Evolutionary conservation across 1,140 invertebrate genomes (phyloP).

Genomic region (Amphibalanus amphitrite): DNA sequence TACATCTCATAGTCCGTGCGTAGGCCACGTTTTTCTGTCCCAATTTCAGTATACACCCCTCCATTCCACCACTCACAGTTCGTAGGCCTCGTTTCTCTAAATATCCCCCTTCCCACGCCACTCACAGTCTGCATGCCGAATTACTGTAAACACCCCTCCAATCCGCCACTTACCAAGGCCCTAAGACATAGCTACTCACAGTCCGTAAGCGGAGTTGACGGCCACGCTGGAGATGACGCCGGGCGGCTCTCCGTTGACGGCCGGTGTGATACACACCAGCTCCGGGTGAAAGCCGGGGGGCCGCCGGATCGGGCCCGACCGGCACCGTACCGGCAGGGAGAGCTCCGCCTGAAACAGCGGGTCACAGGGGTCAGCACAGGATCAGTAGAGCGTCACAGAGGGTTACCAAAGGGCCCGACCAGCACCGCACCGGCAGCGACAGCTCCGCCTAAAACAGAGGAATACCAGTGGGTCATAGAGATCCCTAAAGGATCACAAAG

Average conservation of each 20-base stretch:
- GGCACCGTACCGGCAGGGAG: slow-evolving; percentile 42
- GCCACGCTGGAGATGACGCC: slow-evolving; percentile 71
- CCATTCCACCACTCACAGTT: too few relatives aligned
- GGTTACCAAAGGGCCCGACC: not conserved
- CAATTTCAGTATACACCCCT: too few relatives aligned
- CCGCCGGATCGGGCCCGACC: slow-evolving; percentile 55
- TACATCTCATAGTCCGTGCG: too few relatives aligned
- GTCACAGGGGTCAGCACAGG: not conserved
- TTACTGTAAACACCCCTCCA: too few relatives aligned
- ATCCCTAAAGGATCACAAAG: too few relatives aligned
- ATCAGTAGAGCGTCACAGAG: slow-evolving; percentile 3
- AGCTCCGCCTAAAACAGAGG: not conserved
- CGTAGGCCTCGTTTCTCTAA: too few relatives aligned
- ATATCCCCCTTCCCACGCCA: too few relatives aligned
- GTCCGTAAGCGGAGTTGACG: slow-evolving; percentile 86
- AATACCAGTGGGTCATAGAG: not conserved
- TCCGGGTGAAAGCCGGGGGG: slow-evolving; percentile 85
- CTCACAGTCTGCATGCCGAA: too few relatives aligned
- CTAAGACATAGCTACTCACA: too few relatives aligned
- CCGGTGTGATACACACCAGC: slow-evolving; percentile 71
- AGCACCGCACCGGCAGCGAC: slow-evolving; percentile 7
- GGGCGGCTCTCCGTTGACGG: slow-evolving; percentile 55
- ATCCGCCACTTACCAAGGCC: too few relatives aligned
- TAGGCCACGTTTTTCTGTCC: too few relatives aligned
- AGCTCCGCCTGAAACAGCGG: slow-evolving; percentile 11